Evolutionary conservation across 2,113 vertebrate genomes (phyloP), one percentile per base, ranked within the genome.

Genomic region (Mirza zaza): DNA sequence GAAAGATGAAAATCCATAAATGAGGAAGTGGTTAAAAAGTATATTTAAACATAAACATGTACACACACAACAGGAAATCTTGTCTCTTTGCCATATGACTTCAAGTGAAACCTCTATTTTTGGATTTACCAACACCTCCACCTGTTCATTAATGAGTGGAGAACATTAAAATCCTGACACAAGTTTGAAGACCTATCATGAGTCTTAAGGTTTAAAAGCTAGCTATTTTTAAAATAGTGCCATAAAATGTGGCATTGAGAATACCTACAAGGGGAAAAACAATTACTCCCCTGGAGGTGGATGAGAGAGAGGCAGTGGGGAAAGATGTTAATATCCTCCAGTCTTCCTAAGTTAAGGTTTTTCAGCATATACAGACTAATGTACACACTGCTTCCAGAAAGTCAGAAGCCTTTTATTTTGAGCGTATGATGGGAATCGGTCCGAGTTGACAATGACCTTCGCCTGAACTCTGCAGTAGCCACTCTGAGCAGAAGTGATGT

Each of bases 181-280:
- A 91, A 59, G 25, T 39, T 95, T 87, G 21, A 75, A 96, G 67
- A 23, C 6, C 0, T 96, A 90, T 55, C 55, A 8, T 55, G 67
- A 92, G 23, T 1, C 34, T 97, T 32, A 27, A 84, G 71, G 9
- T 85, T 59, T 50, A 85, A 75, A n/a, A 82, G 39, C 39, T 83
- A 17, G 39, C 39, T 83, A 17, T 77, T 94, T 84, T 55, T 0
- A 97, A 96, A 97, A 94, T 8, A 91, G 83, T 55, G 29, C 90
- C 14, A 42, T 67, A 65, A 95, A 95, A n/a, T 23, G 0, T 23
- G 12, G 32, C 13, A n/a, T 34, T 9, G 36, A 90, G 80, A 87
- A 96, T 21, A 83, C 52, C 52, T 83, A 11, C 71, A 82, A 79
- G 32, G 92, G 48, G 92, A 21, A 21, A 52, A 89, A 76, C 13